Conservation (phyloP, 2,888 invertebrate species). For the Pterobdella sp. region DNA sequence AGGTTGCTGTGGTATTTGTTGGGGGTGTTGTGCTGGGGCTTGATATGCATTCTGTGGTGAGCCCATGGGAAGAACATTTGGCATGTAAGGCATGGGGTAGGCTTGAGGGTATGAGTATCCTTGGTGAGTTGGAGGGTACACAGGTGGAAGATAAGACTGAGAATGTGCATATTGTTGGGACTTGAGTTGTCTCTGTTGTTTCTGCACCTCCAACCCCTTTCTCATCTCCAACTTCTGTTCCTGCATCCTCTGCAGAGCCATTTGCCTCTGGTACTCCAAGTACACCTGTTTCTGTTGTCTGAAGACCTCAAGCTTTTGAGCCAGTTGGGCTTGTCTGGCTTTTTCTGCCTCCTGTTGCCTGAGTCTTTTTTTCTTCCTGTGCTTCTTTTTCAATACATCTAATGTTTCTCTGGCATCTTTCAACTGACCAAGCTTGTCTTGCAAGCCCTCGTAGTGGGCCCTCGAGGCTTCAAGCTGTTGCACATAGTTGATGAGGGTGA, state of each 20-base stretch:
- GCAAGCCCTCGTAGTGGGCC: constrained; percentile 56
- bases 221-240: constrained; percentile 88
- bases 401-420: constrained; percentile 90
- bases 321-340: constrained; percentile 87
- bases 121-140: constrained; percentile 1
- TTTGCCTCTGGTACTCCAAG: constrained; percentile 64
- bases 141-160: constrained; percentile 17
- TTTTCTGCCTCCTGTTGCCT: constrained; percentile 88
- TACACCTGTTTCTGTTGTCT: constrained; percentile 74
- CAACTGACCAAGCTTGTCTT: constrained; percentile 75
- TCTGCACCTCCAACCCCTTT: constrained; percentile 76
- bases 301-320: constrained; percentile 91
- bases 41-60: constrained; percentile 4
- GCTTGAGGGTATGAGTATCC: too few relatives aligned
- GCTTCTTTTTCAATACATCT: constrained; percentile 84
- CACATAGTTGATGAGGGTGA: constrained; percentile 78
- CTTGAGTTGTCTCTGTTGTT: constrained; percentile 48
- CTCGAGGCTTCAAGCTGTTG: constrained; percentile 59
- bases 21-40: constrained; percentile 14
- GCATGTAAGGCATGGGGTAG: too few relatives aligned
- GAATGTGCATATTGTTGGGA: constrained; percentile 44
- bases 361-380: constrained; percentile 72
- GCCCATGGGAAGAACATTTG: too few relatives aligned
- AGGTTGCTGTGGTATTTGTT: constrained; percentile 15
- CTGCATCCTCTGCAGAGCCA: constrained; percentile 83